Base-by-base conservation (phyloP, 2,797 vertebrate species). In the Argentina silus region DNA sequence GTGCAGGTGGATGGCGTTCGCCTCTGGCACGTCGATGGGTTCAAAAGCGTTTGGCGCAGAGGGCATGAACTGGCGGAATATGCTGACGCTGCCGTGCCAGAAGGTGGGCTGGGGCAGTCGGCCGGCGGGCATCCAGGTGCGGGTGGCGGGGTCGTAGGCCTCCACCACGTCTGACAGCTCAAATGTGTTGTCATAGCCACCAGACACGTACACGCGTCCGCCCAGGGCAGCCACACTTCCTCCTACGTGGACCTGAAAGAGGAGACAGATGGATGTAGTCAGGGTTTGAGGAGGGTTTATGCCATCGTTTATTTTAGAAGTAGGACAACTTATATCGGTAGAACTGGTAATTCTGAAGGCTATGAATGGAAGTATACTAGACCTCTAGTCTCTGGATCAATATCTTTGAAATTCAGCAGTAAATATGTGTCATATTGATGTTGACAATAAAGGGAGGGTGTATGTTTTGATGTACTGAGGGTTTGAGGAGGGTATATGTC, bases 61-160 rank as follows among this genome's bases (percentile, higher is more conserved):
- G 0, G 98, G 98, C 98, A 99, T 98, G 92, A 99, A 99, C 93
- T 99, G 98, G 0, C 97, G 95, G 90, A 99, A 99, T 56, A 99
- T 99, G 93, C 97, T 99, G 90, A 99, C 98, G 0, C 96, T 98
- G 91, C 97, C 96, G 0, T 99, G 98, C 98, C 98, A 99, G 92
- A 99, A 99, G 72, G 96, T 98, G 50, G 97, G 96, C 88, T 98
- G 97, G 0, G 98, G 98, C 0, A 99, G 94, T 0, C 93, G 94
- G 0, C 97, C 98, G 0, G 95, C 94, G 0, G 91, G 70, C 0
- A 89, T 91, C 98, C 98, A 99, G 0, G 81, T 68, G 2, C 94
- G 91, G 0, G 90, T 83, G 79, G 90, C 86, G 0, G 97, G 96
- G 72, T 99, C 95, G 0, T 95, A 99, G 0, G 94, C 94, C 62